Base-by-base conservation (phyloP, 2,797 vertebrate species). In the Coilia nasus region DNA sequence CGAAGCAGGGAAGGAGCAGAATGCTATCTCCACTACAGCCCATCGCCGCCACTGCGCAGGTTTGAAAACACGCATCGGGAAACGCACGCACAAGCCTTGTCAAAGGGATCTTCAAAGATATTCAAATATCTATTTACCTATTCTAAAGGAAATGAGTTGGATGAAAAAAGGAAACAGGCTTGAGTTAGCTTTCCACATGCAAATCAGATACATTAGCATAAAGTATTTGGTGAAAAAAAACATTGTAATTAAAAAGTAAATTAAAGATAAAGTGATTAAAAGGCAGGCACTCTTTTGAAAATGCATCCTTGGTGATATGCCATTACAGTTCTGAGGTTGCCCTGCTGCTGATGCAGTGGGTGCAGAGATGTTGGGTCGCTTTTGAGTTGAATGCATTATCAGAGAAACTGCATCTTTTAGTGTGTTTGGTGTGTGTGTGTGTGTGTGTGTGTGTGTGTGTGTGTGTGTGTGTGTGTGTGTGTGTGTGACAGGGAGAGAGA, bases 261-360 rank as follows among this genome's bases (percentile, higher is more conserved):
- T 94, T 92, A 95, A 94, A 95, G 94, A 95, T 95, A 89, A 92
- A 92, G 89, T 91, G 93, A 94, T 87, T 93, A 88, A 89, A 90
- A 86, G 87, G 90, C 91, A 86, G 87, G 90, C 91, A 93, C 93
- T 41, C 7, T 54, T 3, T 91, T 92, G 86, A 89, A 89, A 92
- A 89, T 91, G 15, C 31, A 44, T 21, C 1, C 9, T 41, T 6
- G 14, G 71, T 41, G 31, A 11, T 44, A 21, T 75, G 15, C 15
- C 28, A 15, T 71, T 17, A 5, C 5, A 75, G 67, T 19, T 15
- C 6, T 78, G 35, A 17, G 31, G 31, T 41, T 7, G 35, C 71
- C 71, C 31, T 41, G 64, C 25, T 71, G 14, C 28, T 3, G 14
- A 15, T 15, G 0, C 31, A 31, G 35, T 28, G 25, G 28, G 17